These are phyloP conservation scores for Drosophila kokeensis DNA, from an alignment of 2,888 invertebrate species.

Conservation along the genomic window DNA sequence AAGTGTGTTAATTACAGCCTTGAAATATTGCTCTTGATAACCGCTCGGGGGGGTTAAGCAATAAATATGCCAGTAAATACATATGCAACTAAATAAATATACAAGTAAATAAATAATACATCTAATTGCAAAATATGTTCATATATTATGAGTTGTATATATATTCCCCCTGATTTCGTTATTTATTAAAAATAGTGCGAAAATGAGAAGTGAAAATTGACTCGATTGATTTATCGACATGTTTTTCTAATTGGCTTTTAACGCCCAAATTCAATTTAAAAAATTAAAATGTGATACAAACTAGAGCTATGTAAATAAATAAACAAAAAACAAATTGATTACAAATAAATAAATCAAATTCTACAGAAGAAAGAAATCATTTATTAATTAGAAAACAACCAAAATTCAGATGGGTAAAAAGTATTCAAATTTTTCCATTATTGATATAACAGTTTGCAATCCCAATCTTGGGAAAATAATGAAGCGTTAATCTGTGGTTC, in stretches of 20 bases:
- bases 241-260: not conserved
- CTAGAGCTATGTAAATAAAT: not conserved
- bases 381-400: not conserved
- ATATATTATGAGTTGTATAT: not conserved
- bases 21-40: not conserved
- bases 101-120: not conserved
- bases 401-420: not conserved
- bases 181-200: not conserved
- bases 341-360: not conserved
- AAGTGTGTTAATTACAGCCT: constrained; percentile 2
- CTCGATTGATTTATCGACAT: not conserved
- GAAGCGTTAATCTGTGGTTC: not conserved
- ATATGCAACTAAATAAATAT: not conserved
- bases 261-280: not conserved
- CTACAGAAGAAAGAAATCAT: not conserved
- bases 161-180: not conserved
- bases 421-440: not conserved
- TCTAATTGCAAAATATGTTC: not conserved
- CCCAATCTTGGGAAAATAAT: not conserved
- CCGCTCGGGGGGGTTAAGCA: not conserved
- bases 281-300: not conserved
- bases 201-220: not conserved
- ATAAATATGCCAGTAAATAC: not conserved
- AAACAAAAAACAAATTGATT: not conserved
- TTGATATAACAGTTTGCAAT: not conserved